phyloP scores from a whole-genome alignment of 2,888 invertebrate genomes.

The Pammene aurita region DNA sequence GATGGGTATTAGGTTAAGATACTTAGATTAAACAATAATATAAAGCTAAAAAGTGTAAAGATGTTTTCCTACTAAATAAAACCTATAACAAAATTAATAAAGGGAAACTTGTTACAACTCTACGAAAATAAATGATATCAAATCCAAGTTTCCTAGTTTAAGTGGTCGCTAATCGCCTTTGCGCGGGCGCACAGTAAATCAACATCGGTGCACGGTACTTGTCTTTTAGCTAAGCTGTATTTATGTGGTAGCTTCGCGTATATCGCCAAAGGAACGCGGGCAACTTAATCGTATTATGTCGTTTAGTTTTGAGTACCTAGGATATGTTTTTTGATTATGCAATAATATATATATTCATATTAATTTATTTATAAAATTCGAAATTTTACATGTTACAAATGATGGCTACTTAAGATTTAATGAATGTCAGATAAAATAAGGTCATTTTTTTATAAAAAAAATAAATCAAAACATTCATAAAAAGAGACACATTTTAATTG shows the following conservation, averaged over 20 bases:
- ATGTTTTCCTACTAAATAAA: too few species aligned
- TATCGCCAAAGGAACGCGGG: slow-evolving; percentile 25
- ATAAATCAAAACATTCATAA: too few species aligned
- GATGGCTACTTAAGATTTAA: too few species aligned
- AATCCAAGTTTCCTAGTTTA: slow-evolving; percentile 40
- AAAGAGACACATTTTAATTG: too few species aligned
- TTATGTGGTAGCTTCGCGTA: slow-evolving; percentile 35
- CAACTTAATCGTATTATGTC: slow-evolving; percentile 35
- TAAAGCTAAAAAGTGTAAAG: too few species aligned
- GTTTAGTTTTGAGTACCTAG: slow-evolving; percentile 8
- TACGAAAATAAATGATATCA: slow-evolving; percentile 15
- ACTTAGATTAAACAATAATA: too few species aligned
- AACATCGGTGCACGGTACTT: slow-evolving; percentile 47
- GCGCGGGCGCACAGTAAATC: slow-evolving; percentile 51
- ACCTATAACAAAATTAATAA: neutral
- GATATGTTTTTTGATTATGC: neutral
- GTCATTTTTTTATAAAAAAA: too few species aligned
- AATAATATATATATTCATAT: too few species aligned
- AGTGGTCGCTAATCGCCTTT: slow-evolving; percentile 43
- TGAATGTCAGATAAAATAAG: too few species aligned
- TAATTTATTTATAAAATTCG: too few species aligned
- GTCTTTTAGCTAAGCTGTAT: slow-evolving; percentile 37
- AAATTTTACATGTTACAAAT: too few species aligned
- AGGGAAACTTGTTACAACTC: neutral
- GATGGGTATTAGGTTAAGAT: too few species aligned